Percentiles rank a stretch among this genome's conserved stretches.
Evolutionary conservation across 2,888 invertebrate genomes (phyloP).

Genomic region (Calliscelio sp.): DNA sequence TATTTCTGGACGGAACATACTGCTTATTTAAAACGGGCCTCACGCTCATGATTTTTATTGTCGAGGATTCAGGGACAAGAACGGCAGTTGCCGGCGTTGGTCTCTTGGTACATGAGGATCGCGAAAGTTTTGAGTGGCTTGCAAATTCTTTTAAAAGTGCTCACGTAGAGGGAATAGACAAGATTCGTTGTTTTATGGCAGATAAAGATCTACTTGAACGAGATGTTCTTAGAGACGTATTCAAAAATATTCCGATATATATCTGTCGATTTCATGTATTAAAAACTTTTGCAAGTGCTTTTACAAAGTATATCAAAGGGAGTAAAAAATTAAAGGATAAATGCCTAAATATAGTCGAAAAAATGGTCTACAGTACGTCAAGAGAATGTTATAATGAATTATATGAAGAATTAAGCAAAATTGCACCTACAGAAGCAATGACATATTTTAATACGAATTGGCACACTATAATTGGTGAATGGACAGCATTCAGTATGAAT

Average conservation of each 20-base stretch:
- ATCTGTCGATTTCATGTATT: slow-evolving; percentile 60
- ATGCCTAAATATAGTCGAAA: slow-evolving; percentile 39
- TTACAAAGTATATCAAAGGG: slow-evolving; percentile 58
- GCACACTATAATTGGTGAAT: slow-evolving; percentile 63
- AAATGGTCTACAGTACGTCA: slow-evolving; percentile 50
- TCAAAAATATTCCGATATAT: slow-evolving; percentile 32
- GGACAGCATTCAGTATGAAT: slow-evolving; percentile 49
- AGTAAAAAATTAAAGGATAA: slow-evolving; percentile 28
- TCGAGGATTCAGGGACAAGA: slow-evolving; percentile 24
- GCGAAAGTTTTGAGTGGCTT: slow-evolving; percentile 46
- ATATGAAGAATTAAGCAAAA: too few relatives aligned
- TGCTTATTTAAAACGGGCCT: slow-evolving; percentile 16
- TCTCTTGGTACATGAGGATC: slow-evolving; percentile 34
- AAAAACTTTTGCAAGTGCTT: slow-evolving; percentile 53
- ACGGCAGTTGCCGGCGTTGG: slow-evolving; percentile 37
- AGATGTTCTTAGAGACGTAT: slow-evolving; percentile 38
- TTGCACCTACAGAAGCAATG: too few relatives aligned
- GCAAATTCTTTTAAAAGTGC: slow-evolving; percentile 31
- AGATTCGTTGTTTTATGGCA: slow-evolving; percentile 63
- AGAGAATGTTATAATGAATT: slow-evolving; percentile 33
- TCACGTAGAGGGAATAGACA: slow-evolving; percentile 7
- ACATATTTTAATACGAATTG: slow-evolving; percentile 62
- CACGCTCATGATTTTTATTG: slow-evolving; percentile 35
- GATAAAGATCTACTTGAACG: slow-evolving; percentile 62
- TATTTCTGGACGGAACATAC: slow-evolving; percentile 50